These are phyloP conservation scores for Lasioglossum vierecki DNA, from an alignment of 2,888 invertebrate species.

Conservation along the genomic window DNA sequence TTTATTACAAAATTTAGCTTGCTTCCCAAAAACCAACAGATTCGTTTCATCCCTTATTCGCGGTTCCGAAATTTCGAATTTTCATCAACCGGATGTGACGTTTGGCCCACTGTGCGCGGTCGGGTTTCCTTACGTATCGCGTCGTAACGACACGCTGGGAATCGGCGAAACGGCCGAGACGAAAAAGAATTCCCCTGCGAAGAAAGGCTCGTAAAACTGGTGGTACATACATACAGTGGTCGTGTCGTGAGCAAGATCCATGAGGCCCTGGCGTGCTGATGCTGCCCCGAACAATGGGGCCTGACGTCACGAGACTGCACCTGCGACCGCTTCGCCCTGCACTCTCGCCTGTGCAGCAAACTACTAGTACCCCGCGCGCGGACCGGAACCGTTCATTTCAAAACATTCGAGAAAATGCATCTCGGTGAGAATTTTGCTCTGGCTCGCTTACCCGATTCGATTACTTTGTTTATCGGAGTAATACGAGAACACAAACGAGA, in stretches of 20 bases:
- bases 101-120: neutral
- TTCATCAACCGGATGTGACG: neutral
- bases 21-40: too few species aligned
- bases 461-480: neutral
- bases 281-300: conserved; percentile 65
- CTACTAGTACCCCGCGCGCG: conserved; percentile 22
- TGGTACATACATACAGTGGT: conserved; percentile 41
- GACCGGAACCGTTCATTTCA: neutral
- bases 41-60: too few species aligned
- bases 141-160: conserved; percentile 18
- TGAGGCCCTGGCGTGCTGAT: conserved; percentile 36
- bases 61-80: neutral
- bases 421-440: neutral
- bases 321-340: conserved; percentile 47
- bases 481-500: neutral
- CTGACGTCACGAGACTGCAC: conserved; percentile 70
- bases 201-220: conserved; percentile 74
- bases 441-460: too few species aligned
- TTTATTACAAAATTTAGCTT: too few species aligned
- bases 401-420: neutral
- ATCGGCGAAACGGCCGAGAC: conserved; percentile 18
- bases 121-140: neutral
- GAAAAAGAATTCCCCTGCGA: conserved; percentile 54
- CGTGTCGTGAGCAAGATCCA: conserved; percentile 48
- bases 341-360: conserved; percentile 39